These are phyloP conservation scores for Etheostoma nigrum DNA, from an alignment of 2,797 vertebrate species.

Conservation along the genomic window DNA sequence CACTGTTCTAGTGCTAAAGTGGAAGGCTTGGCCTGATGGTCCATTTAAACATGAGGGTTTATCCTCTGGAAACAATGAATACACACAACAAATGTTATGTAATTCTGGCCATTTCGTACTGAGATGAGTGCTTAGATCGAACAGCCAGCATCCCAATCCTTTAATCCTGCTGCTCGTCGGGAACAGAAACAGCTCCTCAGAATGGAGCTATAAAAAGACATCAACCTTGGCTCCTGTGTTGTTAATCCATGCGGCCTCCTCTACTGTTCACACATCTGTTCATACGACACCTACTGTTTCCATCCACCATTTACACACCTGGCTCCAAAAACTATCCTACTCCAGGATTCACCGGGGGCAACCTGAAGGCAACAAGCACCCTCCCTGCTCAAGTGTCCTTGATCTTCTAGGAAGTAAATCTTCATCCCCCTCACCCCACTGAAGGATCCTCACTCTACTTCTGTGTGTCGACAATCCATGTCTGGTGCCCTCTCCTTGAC, in stretches of 20 bases:
- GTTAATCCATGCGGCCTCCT: background rate
- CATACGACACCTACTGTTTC: background rate
- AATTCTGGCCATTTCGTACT: background rate
- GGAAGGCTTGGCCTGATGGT: background rate
- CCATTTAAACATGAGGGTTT: background rate
- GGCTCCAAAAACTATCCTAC: background rate
- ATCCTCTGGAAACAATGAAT: conserved; percentile 4
- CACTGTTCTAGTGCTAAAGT: background rate
- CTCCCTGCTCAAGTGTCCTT: conserved; percentile 26
- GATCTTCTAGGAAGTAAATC: conserved; percentile 20
- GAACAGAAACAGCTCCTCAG: conserved; percentile 3
- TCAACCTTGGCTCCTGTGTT: background rate
- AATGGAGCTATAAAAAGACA: background rate
- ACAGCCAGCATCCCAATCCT: background rate
- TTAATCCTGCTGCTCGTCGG: background rate
- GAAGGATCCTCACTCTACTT: background rate
- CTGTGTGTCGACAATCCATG: background rate
- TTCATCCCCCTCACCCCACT: background rate
- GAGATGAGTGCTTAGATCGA: background rate
- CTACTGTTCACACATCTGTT: background rate
- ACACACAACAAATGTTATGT: background rate
- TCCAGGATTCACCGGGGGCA: background rate
- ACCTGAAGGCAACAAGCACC: conserved; percentile 7
- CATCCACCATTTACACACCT: background rate
- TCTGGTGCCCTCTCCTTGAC: conserved; percentile 33